Evolutionary conservation across 1,140 invertebrate species (phyloP).

Genomic region (Cydia fagiglandana): DNA sequence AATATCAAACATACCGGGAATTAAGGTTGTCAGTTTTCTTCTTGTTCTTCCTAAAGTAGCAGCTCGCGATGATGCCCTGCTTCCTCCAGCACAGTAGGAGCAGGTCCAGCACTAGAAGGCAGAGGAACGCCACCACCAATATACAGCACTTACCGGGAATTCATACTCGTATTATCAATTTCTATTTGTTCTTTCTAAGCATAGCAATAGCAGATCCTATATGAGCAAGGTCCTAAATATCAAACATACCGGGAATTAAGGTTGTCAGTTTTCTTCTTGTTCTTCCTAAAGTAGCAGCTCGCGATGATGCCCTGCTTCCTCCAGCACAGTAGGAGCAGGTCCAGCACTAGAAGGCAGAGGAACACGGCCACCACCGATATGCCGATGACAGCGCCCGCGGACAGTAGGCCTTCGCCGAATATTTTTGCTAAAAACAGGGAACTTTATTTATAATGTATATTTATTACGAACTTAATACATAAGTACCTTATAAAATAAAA

Average conservation of each 20-base stretch:
- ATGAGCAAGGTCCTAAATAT: too few species aligned
- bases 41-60: conserved; percentile 58
- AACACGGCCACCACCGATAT: conserved; percentile 58
- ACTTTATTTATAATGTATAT: too few species aligned
- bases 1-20: conserved; percentile 47
- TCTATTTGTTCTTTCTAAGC: too few species aligned
- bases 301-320: conserved; percentile 62
- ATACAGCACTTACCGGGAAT: too few species aligned
- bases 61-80: conserved; percentile 66
- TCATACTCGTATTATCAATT: too few species aligned
- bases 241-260: conserved; percentile 53
- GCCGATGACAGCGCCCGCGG: conserved; percentile 57
- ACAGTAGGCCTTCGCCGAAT: conserved; percentile 36
- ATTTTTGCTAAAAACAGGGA: neutral
- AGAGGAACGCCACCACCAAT: conserved; percentile 39
- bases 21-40: conserved; percentile 52
- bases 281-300: conserved; percentile 61
- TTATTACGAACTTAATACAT: too few species aligned
- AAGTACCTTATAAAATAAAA: too few species aligned
- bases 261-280: conserved; percentile 51
- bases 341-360: conserved; percentile 55
- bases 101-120: conserved; percentile 58
- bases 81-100: conserved; percentile 53
- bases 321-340: conserved; percentile 57
- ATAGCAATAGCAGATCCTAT: too few species aligned